Percentiles rank a stretch among this genome's conserved stretches.
Evolutionary conservation across 1,140 invertebrate genomes (phyloP).

Genomic region (Amyelois transitella): DNA sequence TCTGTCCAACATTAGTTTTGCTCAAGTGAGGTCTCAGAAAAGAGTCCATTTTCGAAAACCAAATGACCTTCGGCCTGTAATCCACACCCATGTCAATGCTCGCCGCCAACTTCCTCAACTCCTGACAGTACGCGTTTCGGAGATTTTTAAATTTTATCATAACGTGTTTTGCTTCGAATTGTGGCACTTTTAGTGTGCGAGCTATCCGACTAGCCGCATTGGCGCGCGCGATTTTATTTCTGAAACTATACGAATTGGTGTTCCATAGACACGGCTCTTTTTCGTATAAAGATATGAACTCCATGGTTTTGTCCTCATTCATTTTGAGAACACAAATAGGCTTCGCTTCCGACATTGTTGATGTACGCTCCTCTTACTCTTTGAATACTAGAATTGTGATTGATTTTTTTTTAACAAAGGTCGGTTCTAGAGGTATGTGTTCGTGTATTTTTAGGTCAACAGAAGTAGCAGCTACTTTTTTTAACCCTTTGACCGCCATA

Average conservation of each 20-base stretch:
- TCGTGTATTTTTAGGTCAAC: too few species aligned
- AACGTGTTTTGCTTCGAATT: constrained; percentile 37
- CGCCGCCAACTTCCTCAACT: constrained; percentile 42
- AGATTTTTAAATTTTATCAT: constrained; percentile 53
- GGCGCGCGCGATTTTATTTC: constrained; percentile 25
- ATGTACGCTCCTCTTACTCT: too few species aligned
- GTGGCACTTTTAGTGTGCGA: constrained; percentile 26
- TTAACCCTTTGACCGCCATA: too few species aligned
- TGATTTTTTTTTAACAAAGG: too few species aligned
- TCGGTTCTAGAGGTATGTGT: too few species aligned
- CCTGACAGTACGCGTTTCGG: constrained; percentile 48
- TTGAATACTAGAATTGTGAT: too few species aligned
- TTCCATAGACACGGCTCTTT: constrained; percentile 50
- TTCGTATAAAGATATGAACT: constrained; percentile 40
- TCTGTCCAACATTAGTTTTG: neutral
- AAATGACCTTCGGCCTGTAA: constrained; percentile 33
- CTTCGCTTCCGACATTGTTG: too few species aligned
- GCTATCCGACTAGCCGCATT: constrained; percentile 33
- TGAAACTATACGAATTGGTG: constrained; percentile 29
- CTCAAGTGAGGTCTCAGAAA: constrained; percentile 25
- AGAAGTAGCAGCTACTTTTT: too few species aligned
- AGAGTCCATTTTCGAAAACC: constrained; percentile 39
- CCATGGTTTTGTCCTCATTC: constrained; percentile 33
- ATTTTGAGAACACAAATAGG: constrained; percentile 15
- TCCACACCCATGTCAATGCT: constrained; percentile 2